Percentiles rank a stretch among this genome's conserved stretches.
phyloP scores from a whole-genome alignment of 2,888 invertebrate genomes.

The Drosophila eohydei region DNA sequence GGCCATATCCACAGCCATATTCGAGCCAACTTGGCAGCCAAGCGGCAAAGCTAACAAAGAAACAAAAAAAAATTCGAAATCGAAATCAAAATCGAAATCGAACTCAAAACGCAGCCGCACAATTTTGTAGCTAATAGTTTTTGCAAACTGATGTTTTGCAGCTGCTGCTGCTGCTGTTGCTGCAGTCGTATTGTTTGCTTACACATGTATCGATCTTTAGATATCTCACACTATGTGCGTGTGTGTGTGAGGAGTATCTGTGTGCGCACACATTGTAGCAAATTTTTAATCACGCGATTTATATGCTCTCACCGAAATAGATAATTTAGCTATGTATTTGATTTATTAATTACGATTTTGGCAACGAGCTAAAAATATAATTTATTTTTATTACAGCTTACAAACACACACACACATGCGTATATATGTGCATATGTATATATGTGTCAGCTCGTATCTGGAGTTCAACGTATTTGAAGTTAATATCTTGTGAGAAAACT shows the following conservation, averaged over 20 bases:
- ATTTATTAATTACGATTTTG: conserved; percentile 12
- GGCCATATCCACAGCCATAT: conserved; percentile 62
- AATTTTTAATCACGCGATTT: conserved; percentile 48
- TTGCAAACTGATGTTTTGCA: conserved; percentile 61
- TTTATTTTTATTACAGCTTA: not conserved
- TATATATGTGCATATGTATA: not conserved
- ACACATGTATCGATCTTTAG: conserved; percentile 21
- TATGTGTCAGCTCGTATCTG: not conserved
- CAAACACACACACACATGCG: not conserved
- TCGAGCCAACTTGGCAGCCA: conserved; percentile 39
- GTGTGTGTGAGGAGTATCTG: not conserved
- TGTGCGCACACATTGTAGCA: conserved; percentile 33
- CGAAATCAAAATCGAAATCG: conserved; percentile 6
- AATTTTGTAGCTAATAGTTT: conserved; percentile 71
- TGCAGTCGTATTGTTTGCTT: conserved; percentile 47
- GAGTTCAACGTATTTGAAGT: conserved; percentile 33
- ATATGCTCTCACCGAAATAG: conserved; percentile 41
- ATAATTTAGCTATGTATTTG: conserved; percentile 35
- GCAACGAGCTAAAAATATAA: conserved; percentile 1
- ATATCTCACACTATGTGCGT: not conserved
- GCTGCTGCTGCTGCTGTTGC: conserved; percentile 46
- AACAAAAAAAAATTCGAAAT: conserved; percentile 10
- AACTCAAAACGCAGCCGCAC: conserved; percentile 45
- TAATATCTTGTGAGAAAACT: conserved; percentile 10
- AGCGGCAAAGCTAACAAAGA: conserved; percentile 40